These are phyloP conservation scores for Syngnathus scovelli DNA, from an alignment of 2,113 vertebrate genomes.

Conservation along the genomic window DNA sequence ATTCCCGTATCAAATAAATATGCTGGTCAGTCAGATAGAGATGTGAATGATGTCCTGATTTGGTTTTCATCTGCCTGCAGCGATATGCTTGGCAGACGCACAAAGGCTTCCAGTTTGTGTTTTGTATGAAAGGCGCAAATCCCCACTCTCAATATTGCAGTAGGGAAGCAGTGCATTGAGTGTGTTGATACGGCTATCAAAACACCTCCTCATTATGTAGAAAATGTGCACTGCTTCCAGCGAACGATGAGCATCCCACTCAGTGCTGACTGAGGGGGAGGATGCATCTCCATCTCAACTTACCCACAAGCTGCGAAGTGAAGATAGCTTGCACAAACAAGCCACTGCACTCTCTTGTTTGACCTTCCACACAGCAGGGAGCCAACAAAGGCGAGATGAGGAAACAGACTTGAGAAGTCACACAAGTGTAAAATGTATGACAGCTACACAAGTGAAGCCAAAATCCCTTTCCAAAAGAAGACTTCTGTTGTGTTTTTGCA, in stretches of 20 bases:
- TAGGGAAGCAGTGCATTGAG: neutral
- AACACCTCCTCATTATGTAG: slow-evolving; percentile 36
- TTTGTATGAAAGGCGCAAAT: neutral
- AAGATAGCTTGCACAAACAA: slow-evolving; percentile 39
- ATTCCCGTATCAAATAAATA: too few relatives aligned
- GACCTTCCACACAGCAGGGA: neutral
- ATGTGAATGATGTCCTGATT: too few relatives aligned
- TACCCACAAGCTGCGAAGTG: slow-evolving; percentile 28
- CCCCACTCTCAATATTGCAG: neutral
- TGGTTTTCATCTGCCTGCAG: neutral
- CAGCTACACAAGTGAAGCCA: neutral
- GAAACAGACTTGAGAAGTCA: neutral
- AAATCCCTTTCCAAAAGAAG: neutral
- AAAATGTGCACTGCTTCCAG: slow-evolving; percentile 32
- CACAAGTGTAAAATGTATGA: neutral
- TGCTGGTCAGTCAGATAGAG: too few relatives aligned
- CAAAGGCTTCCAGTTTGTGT: neutral
- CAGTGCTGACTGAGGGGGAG: slow-evolving; percentile 31
- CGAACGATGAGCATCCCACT: slow-evolving; percentile 41
- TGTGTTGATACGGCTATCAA: slow-evolving; percentile 19
- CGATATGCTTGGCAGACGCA: neutral
- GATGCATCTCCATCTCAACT: slow-evolving; percentile 12
- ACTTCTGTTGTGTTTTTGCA: neutral
- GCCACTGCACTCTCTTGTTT: neutral
- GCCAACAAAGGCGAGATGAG: slow-evolving; percentile 6